Conservation (phyloP, 1,140 invertebrate genomes). For the Zophobas atratus region DNA sequence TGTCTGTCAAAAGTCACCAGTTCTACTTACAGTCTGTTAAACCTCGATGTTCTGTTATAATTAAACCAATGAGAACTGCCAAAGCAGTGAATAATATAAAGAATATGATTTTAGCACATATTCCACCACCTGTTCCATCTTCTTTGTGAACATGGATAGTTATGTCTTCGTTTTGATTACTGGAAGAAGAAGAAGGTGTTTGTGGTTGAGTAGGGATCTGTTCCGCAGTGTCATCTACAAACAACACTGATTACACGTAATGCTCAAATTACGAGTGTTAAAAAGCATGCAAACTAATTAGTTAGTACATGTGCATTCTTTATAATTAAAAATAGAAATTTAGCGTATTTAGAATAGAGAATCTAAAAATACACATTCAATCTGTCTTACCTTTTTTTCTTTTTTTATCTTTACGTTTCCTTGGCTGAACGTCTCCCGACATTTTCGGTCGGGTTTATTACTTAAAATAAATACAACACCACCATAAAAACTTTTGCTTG, state of each 20-base stretch:
- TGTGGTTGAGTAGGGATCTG: conserved; percentile 47
- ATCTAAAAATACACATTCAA: conserved; percentile 37
- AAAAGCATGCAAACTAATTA: conserved; percentile 46
- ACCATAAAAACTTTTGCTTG: conserved; percentile 57
- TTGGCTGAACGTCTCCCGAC: conserved; percentile 82
- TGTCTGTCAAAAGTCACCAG: conserved; percentile 16
- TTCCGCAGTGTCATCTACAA: conserved; percentile 59
- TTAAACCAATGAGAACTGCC: conserved; percentile 80
- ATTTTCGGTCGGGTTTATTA: conserved; percentile 69
- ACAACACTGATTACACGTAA: conserved; percentile 29
- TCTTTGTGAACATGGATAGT: conserved; percentile 85
- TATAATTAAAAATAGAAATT: conserved; percentile 37
- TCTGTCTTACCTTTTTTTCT: conserved; percentile 77
- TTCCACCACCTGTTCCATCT: conserved; percentile 81
- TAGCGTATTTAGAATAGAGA: conserved; percentile 55
- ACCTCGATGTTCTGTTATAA: conserved; percentile 85
- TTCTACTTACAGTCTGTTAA: conserved; percentile 80
- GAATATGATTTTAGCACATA: conserved; percentile 87
- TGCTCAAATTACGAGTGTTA: conserved; percentile 47
- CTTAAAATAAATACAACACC: conserved; percentile 44
- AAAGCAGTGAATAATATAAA: conserved; percentile 81
- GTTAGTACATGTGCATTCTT: conserved; percentile 15
- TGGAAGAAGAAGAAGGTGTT: conserved; percentile 37
- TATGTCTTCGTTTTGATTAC: conserved; percentile 72
- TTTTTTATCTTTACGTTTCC: conserved; percentile 81